phyloP scores from a whole-genome alignment of 2,113 vertebrate species.

The Erpornis zantholeuca region DNA sequence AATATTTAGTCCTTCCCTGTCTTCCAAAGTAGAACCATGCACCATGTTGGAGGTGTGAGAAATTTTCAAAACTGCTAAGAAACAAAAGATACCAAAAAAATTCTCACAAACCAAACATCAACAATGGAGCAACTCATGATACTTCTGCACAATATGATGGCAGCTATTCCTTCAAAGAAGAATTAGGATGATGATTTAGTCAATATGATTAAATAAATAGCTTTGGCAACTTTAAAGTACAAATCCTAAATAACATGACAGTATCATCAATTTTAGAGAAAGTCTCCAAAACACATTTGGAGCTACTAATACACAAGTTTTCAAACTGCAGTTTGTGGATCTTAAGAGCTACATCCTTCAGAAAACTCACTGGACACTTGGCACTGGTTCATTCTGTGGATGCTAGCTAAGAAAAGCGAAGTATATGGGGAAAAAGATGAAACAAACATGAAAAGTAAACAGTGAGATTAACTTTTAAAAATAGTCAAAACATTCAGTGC shows the following conservation, averaged over 20 bases:
- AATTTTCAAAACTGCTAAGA: neutral
- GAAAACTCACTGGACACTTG: slow-evolving; percentile 38
- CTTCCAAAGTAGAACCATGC: neutral
- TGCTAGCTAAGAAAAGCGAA: slow-evolving; percentile 27
- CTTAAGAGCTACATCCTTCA: neutral
- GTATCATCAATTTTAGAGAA: neutral
- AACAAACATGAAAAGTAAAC: slow-evolving; percentile 46
- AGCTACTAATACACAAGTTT: neutral
- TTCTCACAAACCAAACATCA: neutral
- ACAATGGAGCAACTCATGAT: neutral
- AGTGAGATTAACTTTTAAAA: slow-evolving; percentile 19
- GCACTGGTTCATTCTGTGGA: neutral
- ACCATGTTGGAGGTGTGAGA: neutral
- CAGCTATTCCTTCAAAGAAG: neutral
- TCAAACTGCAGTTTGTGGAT: neutral
- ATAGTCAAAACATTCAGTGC: slow-evolving; percentile 41
- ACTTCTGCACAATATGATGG: neutral
- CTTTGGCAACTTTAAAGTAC: neutral
- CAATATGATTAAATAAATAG: neutral
- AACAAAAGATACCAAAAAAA: neutral
- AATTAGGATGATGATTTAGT: neutral
- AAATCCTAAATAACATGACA: neutral
- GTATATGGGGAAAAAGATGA: slow-evolving; percentile 31
- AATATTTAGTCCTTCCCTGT: neutral
- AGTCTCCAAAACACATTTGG: neutral